Evolutionary conservation across 2,797 vertebrate genomes (phyloP), one percentile per base, ranked within the genome.

Genomic region (Arrhamphus sclerolepis): DNA sequence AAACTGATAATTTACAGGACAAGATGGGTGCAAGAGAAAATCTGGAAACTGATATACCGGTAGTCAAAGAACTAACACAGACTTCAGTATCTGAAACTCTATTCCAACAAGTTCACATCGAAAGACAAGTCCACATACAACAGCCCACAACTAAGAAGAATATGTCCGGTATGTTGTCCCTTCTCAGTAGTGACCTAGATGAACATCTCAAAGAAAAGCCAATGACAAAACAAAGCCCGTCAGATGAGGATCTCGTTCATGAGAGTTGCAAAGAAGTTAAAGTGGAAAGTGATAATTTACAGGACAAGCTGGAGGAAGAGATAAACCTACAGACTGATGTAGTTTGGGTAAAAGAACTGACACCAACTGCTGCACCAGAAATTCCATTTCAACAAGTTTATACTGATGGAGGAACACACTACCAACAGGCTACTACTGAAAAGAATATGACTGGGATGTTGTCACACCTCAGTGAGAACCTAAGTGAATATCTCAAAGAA

Each of bases 381-480:
- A 63, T 22, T 28, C 41, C 62, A 38, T 71, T 71, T 16, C 28
- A 81, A 57, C 66, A 83, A 21, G 56, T 75, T 48, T 38, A 0
- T 38, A 61, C 61, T 0, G 10, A 63, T 3, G 34, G n/a, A 59
- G 66, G 62, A 11, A 49, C 8, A 46, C 11, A 21, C 0, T 54
- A 19, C 0, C 28, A 59, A n/a, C 22, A 22, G 0, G 29, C 52
- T 29, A 13, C 52, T 17, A 21, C 16, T 54, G 68, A 75, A 20
- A 79, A 46, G 7, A 16, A 85, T 26, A 47, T 79, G 46, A 53
- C 77, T 56, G 77, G 78, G 4, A 87, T 83, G 81, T 9, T 71
- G 16, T 62, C 76, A 46, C 53, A 81, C 11, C 75, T 85, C 18
- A 71, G 31, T 58, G 29, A n/a, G 66, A 80, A 82, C 18, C 56